These are phyloP conservation scores for Sternarchorhynchus goeldii DNA, from an alignment of 2,797 vertebrate genomes.

Conservation along the genomic window DNA sequence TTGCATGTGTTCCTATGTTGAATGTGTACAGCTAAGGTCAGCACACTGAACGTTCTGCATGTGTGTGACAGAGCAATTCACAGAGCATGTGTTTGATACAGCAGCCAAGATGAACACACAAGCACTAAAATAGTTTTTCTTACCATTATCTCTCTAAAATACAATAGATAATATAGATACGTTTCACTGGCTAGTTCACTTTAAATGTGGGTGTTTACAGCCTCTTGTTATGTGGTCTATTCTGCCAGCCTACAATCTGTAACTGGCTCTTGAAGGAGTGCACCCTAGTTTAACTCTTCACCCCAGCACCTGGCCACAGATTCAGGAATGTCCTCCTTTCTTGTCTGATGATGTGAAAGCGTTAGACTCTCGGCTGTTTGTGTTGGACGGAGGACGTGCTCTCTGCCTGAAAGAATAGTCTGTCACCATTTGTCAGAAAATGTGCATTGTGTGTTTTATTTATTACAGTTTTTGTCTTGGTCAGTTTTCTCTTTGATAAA, in stretches of 20 bases:
- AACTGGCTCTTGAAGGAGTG: not conserved
- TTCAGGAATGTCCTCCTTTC: not conserved
- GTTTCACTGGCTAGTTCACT: not conserved
- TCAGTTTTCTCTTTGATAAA: not conserved
- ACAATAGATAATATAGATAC: not conserved
- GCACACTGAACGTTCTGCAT: too few species aligned
- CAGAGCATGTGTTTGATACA: too few species aligned
- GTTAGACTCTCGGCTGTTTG: constrained; percentile 15
- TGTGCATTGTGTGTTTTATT: not conserved
- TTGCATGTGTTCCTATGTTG: too few species aligned
- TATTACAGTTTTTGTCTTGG: not conserved
- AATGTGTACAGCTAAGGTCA: too few species aligned
- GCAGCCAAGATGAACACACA: not conserved
- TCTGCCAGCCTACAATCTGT: not conserved
- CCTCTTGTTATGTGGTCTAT: constrained; percentile 27
- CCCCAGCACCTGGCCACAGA: constrained; percentile 2
- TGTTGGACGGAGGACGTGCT: not conserved
- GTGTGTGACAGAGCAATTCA: not conserved
- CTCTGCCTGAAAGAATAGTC: not conserved
- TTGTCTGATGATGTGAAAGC: not conserved
- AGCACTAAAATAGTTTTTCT: not conserved
- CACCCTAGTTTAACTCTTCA: constrained; percentile 25
- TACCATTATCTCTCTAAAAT: not conserved
- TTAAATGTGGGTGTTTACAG: not conserved
- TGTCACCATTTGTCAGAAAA: not conserved